Evolutionary conservation across 2,888 invertebrate genomes (phyloP).

Genomic region (Drosophila quinaria): DNA sequence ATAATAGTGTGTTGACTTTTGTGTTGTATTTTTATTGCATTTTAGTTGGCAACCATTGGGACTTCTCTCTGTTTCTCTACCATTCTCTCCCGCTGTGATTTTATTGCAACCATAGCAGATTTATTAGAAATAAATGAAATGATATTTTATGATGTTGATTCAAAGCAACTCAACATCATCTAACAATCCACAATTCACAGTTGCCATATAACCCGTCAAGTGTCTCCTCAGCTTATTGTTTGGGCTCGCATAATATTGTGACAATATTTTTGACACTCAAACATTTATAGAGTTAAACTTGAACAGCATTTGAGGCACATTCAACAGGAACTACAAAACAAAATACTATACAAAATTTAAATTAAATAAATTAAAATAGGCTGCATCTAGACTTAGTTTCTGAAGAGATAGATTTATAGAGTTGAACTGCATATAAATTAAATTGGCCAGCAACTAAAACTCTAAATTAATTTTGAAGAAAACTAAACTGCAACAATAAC

Average conservation of each 20-base stretch:
- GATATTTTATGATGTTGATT: constrained; percentile 74
- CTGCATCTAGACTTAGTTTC: not conserved
- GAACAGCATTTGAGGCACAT: not conserved
- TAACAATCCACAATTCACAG: not conserved
- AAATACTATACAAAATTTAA: not conserved
- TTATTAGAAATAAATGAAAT: constrained; percentile 73
- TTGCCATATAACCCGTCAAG: not conserved
- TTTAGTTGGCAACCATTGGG: constrained; percentile 60
- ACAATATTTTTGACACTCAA: constrained; percentile 43
- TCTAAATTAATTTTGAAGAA: too few relatives aligned
- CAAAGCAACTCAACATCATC: constrained; percentile 25
- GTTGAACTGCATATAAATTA: too few relatives aligned
- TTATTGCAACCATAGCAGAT: constrained; percentile 69
- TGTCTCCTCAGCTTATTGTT: constrained; percentile 3
- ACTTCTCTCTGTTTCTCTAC: not conserved
- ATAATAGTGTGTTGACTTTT: constrained; percentile 61
- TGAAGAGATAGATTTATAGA: too few relatives aligned
- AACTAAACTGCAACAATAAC: not conserved
- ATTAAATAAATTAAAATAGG: not conserved
- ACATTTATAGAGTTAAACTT: not conserved
- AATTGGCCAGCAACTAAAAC: too few relatives aligned
- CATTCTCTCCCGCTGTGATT: constrained; percentile 51
- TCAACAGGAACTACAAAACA: not conserved
- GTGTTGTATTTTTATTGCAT: constrained; percentile 69
- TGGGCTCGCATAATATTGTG: constrained; percentile 51